Base-by-base conservation (phyloP, 2,113 vertebrate species). In the Hydrochoerus hydrochaeris region DNA sequence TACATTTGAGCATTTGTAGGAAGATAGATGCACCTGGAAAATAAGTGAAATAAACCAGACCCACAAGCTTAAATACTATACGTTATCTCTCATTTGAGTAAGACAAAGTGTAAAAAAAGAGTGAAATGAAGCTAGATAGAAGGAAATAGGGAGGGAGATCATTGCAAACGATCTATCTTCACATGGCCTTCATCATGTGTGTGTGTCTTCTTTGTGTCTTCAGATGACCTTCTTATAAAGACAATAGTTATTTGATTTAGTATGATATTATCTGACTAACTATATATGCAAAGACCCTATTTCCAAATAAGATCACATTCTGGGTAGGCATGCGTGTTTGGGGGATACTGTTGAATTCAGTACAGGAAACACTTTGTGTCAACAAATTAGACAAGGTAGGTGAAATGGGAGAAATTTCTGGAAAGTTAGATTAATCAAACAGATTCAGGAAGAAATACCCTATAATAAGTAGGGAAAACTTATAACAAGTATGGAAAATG, bases 381-480 rank as follows among this genome's bases (percentile, higher is more conserved):
- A 86, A 89, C 44, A 73, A 77, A 80, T 88, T 65, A 87, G 69
- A 60, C 19, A 91, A 78, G 19, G 73, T 81, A 81, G 35, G 65
- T n/a, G 41, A 86, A 93, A 73, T 65, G 12, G 12, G 17, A 71
- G 32, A 80, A 49, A 90, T 92, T 96, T 78, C 14, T 90, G 88
- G 41, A 49, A 78, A 65, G 7, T n/a, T 3, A 81, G 57, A 92
- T 81, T 81, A 83, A 62, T 83, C 73, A 92, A 69, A 38, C 22
- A 46, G 28, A 89, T 75, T 81, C 46, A 91, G 38, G 38, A 95
- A 65, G n/a, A 83, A 90, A 78, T 38, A 69, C n/a, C 20, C 5
- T n/a, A 35, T 88, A 83, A 88, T 49, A 91, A 94, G n/a, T 46
- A 71, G 19, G 54, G 54, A 87, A 78, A 17, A 88, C 11, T 3